Conservation (phyloP, 2,888 invertebrate species). For the Eristalis arbustorum region DNA sequence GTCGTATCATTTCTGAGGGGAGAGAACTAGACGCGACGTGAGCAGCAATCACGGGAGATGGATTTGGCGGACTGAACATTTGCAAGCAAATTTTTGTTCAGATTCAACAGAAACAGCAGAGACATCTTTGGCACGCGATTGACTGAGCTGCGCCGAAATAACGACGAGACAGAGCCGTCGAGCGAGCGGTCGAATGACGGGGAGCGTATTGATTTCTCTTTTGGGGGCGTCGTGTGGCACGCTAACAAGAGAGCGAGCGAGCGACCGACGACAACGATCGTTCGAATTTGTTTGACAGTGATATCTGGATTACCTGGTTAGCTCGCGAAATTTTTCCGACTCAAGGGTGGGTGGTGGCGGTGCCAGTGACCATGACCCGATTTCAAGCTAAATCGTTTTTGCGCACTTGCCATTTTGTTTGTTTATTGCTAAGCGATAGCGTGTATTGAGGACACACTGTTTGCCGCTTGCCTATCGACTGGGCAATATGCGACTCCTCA, state of each 20-base stretch:
- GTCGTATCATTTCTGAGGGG: not conserved
- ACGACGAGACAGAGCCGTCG: not conserved
- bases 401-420: not conserved
- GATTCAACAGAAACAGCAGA: not conserved
- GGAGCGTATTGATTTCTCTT: conserved; percentile 59
- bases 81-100: not conserved
- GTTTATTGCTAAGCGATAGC: not conserved
- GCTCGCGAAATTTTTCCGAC: conserved; percentile 8
- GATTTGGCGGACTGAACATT: not conserved
- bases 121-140: conserved; percentile 51
- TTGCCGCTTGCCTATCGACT: not conserved
- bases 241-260: not conserved
- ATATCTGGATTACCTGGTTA: conserved; percentile 70
- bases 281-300: conserved; percentile 58
- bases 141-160: conserved; percentile 47
- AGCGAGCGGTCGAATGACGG: conserved; percentile 27
- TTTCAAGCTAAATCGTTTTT: conserved; percentile 20
- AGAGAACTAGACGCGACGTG: not conserved
- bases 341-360: not conserved
- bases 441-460: conserved; percentile 15
- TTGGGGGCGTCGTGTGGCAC: conserved; percentile 35
- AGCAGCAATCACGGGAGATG: not conserved
- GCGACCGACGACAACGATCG: conserved; percentile 9
- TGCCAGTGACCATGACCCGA: conserved; percentile 61
- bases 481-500: not conserved